Evolutionary conservation across 2,888 invertebrate species (phyloP), one percentile per base, ranked within the genome.

Genomic region (Acanthococcus lagerstroemiae): DNA sequence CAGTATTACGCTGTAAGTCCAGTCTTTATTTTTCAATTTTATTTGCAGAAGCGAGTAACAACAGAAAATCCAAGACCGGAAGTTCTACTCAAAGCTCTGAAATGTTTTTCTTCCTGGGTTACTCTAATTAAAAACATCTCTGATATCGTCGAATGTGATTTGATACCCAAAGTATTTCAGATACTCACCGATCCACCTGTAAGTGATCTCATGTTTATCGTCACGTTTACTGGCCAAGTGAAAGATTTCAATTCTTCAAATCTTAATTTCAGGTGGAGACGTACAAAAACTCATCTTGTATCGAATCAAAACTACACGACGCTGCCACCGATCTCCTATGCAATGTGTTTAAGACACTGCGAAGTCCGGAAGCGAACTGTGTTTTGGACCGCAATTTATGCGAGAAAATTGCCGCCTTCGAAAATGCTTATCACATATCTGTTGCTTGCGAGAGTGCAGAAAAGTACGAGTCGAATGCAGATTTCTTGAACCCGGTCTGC

Each of bases 51-150:
- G 30, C 21, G 17, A 19, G 50, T 61, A 7, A 50, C 52, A 15
- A n/a, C 21, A 4, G 27, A 52, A 61, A 52, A 61, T 61, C 48
- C 26, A 17, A 46, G 55, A 15, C 45, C 46, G 7, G 55, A 15
- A 22, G 37, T 22, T 15, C 27, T 68, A 65, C 65, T 25, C 21
- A 67, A 68, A 67, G 50, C 67, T 6, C 55, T 67, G 9, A 66
- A 67, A 50, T 69, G 69, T 63, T 67, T 66, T 56, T 58, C 63
- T n/a, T 67, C 69, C 15, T 69, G 69, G 69, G 30, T 69, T 6
- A 61, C 56, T n/a, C 63, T 67, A 48, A 66, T 44, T 27, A 27
- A 55, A 25, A 54, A 66, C 19, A 25, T 67, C 24, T 55, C 61
- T 27, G 61, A 66, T 46, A 66, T 69, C 9, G 55, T 66, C 52